Evolutionary conservation across 2,797 vertebrate species (phyloP).

Genomic region (Varecia variegata): DNA sequence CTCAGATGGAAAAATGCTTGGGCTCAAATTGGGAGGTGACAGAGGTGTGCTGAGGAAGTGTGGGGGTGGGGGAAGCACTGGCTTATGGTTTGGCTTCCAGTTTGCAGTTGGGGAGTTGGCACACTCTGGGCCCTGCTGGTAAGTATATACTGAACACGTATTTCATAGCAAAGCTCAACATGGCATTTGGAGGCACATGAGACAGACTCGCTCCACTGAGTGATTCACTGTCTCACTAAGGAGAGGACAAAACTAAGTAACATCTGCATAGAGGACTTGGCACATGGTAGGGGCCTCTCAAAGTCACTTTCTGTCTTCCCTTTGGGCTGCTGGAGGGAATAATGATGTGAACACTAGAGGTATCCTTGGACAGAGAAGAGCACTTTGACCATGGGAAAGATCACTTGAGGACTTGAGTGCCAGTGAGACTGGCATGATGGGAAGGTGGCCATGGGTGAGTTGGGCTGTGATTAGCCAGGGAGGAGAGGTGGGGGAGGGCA

Average conservation of each 20-base stretch:
- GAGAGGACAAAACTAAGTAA: not conserved
- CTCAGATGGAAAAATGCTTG: not conserved
- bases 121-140: not conserved
- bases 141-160: not conserved
- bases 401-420: too few species aligned
- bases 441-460: not conserved
- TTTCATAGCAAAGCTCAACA: not conserved
- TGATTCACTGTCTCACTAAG: not conserved
- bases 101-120: not conserved
- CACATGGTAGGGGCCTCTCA: not conserved
- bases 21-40: not conserved
- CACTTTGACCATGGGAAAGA: not conserved
- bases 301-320: not conserved
- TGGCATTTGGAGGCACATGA: not conserved
- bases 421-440: not conserved
- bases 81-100: not conserved
- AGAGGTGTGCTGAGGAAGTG: not conserved
- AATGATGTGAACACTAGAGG: not conserved
- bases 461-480: not conserved
- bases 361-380: not conserved
- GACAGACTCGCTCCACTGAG: not conserved
- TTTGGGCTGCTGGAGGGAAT: not conserved
- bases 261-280: not conserved
- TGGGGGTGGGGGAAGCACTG: not conserved
- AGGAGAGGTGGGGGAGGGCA: not conserved